phyloP scores from a whole-genome alignment of 2,113 vertebrate species.

The Lagopus muta region DNA sequence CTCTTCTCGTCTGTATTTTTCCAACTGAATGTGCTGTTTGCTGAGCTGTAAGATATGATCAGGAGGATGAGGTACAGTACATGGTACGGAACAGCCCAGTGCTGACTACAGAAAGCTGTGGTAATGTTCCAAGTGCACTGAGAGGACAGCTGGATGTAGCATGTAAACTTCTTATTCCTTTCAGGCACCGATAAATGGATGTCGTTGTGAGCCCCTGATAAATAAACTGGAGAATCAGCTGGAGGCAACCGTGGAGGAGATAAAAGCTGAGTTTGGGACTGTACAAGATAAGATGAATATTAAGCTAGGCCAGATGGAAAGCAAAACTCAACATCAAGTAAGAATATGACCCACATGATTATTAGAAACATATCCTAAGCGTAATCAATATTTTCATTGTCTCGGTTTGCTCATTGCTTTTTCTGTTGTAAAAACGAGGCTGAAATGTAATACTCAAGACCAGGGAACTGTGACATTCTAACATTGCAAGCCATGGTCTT shows the following conservation, averaged over 20 bases:
- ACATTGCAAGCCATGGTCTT: not conserved
- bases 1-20: not conserved
- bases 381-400: not conserved
- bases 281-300: conserved; percentile 92
- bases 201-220: conserved; percentile 95
- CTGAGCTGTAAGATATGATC: not conserved
- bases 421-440: not conserved
- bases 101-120: not conserved
- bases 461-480: not conserved
- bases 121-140: not conserved
- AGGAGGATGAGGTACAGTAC: not conserved
- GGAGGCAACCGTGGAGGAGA: conserved; percentile 94
- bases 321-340: conserved; percentile 92
- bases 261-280: conserved; percentile 90
- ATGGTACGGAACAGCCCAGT: not conserved
- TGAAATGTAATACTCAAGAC: not conserved
- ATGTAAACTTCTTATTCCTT: not conserved
- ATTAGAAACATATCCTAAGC: not conserved
- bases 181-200: conserved; percentile 94
- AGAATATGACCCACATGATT: not conserved
- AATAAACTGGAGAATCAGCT: conserved; percentile 95
- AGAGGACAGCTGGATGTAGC: not conserved
- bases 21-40: not conserved
- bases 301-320: conserved; percentile 93
- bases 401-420: rapidly evolving